These are phyloP conservation scores for Alligator sinensis DNA, from an alignment of 2,113 vertebrate genomes.

Conservation along the genomic window DNA sequence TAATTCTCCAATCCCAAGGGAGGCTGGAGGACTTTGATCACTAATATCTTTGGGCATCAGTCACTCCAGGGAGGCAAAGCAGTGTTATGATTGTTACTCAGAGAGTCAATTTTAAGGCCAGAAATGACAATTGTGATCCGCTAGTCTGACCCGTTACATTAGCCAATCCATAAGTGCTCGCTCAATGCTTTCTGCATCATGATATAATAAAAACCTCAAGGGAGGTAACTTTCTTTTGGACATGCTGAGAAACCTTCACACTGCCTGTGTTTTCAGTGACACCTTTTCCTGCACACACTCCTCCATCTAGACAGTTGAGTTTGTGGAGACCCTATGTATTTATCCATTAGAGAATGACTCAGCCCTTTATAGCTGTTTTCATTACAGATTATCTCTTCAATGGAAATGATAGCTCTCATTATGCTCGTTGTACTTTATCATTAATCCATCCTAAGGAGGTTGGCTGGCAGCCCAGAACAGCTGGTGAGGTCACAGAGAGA, in stretches of 20 bases:
- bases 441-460: background rate
- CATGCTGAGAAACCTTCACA: rapidly evolving
- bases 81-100: background rate
- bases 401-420: background rate
- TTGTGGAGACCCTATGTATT: background rate
- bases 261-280: background rate
- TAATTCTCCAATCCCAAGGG: background rate
- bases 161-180: background rate
- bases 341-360: conserved; percentile 16
- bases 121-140: background rate
- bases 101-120: background rate
- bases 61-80: background rate
- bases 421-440: background rate
- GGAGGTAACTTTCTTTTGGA: background rate
- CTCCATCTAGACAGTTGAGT: rapidly evolving
- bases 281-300: rapidly evolving
- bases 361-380: background rate
- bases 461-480: background rate
- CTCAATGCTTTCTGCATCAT: background rate
- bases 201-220: background rate
- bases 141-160: background rate
- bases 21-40: background rate
- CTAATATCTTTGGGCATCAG: background rate
- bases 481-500: background rate
- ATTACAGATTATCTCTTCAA: background rate